These are phyloP conservation scores for Bufo bufo DNA, from an alignment of 2,113 vertebrate species.

Conservation along the genomic window DNA sequence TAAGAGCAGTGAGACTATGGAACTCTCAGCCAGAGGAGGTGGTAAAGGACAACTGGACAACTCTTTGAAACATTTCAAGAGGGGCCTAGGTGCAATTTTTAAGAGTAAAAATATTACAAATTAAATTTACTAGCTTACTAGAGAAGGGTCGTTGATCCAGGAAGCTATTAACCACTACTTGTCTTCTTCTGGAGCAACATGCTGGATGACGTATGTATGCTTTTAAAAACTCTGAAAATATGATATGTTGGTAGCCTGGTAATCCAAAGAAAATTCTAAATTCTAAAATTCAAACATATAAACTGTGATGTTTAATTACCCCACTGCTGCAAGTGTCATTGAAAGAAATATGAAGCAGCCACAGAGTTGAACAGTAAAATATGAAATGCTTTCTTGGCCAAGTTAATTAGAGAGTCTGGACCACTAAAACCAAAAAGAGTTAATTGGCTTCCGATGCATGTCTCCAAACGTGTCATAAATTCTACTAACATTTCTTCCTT, in stretches of 20 bases:
- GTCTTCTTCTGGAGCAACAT: too few species aligned
- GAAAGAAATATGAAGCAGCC: not conserved
- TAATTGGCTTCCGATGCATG: not conserved
- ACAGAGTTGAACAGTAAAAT: conserved; percentile 17
- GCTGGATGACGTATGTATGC: too few species aligned
- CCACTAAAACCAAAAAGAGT: conserved; percentile 32
- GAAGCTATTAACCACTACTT: too few species aligned
- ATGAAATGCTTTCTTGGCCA: not conserved
- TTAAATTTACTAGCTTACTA: too few species aligned
- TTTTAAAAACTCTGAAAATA: not conserved
- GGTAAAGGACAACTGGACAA: too few species aligned
- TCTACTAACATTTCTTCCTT: conserved; percentile 3
- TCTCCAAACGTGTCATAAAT: conserved; percentile 9
- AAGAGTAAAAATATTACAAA: too few species aligned
- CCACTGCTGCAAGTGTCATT: not conserved
- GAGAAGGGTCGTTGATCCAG: too few species aligned
- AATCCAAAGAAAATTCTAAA: not conserved
- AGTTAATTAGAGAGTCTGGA: conserved; percentile 4
- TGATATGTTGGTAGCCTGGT: not conserved
- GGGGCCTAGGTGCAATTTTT: too few species aligned
- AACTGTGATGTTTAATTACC: conserved; percentile 13
- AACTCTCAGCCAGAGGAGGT: too few species aligned
- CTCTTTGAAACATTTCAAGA: too few species aligned
- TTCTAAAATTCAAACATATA: not conserved
- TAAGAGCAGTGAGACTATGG: too few species aligned